Evolutionary conservation across 2,113 vertebrate genomes (phyloP), one percentile per base, ranked within the genome.

Genomic region (Tauraco erythrolophus): DNA sequence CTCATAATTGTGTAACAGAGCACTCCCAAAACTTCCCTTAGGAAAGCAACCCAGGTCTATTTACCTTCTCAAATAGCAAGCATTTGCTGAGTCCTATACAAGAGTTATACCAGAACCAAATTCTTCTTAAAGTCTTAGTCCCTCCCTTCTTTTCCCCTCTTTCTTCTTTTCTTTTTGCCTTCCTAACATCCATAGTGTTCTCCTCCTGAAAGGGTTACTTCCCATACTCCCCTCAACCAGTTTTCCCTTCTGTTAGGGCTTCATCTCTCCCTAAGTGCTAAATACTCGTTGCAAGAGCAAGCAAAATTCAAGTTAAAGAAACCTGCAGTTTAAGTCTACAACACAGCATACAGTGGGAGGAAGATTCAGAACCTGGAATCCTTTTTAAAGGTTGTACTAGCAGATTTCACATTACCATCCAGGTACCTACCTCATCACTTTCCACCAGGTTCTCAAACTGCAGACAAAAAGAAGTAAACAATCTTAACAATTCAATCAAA

Each of bases 361-460:
- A 81, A 41, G 33, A 84, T 7, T 4, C 5, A 16, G 10, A 39
- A 37, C n/a, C 17, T 46, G 37, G 30, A 69, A 88, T 2, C 11
- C 23, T 25, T 92, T 71, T 43, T 19, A 88, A 46, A 51, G 70
- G 11, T 8, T 56, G 25, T n/a, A 74, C 0, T 3, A 35, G 39
- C 64, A 71, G 15, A 15, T 71, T 43, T 70, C 64, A 82, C 25
- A 6, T 11, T 17, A 41, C 35, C 14, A 84, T 37, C 51, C 50
- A 75, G 84, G 70, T 96, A 97, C 98, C 93, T 97, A 99, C 98
- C 94, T 99, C 98, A 97, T 99, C 98, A 57, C 98, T 98, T 97
- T 98, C 98, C 96, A 99, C 98, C 14, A 99, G 97, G 94, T 99
- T 99, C 92, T 99, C 98, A 98, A 99, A 99, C 98, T 99, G 97